Percentiles rank a stretch among this genome's conserved stretches.
These are phyloP conservation scores for Drosophila parabipectinata DNA, from an alignment of 1,140 invertebrate genomes.

Conservation along the genomic window DNA sequence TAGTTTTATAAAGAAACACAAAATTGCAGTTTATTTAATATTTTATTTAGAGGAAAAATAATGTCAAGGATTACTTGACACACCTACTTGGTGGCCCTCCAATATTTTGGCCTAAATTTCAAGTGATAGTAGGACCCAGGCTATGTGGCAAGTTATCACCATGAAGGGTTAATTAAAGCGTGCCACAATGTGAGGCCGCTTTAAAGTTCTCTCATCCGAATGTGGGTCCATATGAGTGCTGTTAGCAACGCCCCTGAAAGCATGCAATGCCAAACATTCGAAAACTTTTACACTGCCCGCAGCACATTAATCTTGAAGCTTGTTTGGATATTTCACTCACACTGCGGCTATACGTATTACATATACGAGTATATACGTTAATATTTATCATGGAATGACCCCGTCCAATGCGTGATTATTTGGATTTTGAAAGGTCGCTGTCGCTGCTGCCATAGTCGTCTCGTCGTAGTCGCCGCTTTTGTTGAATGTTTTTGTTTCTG, in stretches of 20 bases:
- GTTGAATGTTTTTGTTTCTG: constrained; percentile 4
- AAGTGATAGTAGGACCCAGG: background rate
- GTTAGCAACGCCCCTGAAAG: constrained; percentile 45
- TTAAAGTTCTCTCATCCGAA: constrained; percentile 12
- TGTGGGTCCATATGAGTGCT: constrained; percentile 16
- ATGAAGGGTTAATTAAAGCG: constrained; percentile 3
- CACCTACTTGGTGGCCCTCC: no score
- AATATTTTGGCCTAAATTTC: background rate
- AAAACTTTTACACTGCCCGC: constrained; percentile 48
- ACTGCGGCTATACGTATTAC: background rate
- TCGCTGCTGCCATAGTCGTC: background rate
- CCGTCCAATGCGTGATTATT: constrained; percentile 37
- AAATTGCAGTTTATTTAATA: no score
- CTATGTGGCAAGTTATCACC: background rate
- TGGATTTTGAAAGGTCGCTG: constrained; percentile 55
- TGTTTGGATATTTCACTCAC: constrained; percentile 26
- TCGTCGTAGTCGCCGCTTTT: background rate
- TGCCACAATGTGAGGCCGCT: background rate
- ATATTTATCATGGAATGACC: background rate
- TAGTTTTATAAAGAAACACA: background rate
- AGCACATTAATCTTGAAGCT: constrained; percentile 53
- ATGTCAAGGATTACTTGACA: no score
- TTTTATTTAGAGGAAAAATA: no score
- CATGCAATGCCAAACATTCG: constrained; percentile 42
- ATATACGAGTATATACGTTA: background rate